phyloP scores from a whole-genome alignment of 2,113 vertebrate species.

The Rhea americana region DNA sequence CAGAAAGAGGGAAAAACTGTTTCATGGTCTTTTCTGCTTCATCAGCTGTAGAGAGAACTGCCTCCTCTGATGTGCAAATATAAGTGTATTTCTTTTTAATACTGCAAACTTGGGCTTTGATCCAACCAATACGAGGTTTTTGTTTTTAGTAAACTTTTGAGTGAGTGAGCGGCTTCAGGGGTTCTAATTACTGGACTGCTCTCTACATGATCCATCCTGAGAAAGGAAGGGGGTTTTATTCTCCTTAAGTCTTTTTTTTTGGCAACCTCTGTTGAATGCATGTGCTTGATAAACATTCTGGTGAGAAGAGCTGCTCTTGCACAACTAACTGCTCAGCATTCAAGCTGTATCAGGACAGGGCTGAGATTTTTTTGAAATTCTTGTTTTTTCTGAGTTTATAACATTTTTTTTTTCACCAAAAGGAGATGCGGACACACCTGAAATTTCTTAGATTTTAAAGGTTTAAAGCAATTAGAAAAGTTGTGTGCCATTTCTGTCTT shows the following conservation, averaged over 20 bases:
- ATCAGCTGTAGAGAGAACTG: not conserved
- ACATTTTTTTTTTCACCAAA: not conserved
- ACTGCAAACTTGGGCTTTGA: not conserved
- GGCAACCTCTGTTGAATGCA: not conserved
- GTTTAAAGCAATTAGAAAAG: not conserved
- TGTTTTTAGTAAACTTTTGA: not conserved
- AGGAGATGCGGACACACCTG: not conserved
- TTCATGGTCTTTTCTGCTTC: not conserved
- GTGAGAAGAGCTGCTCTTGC: not conserved
- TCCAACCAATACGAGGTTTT: not conserved
- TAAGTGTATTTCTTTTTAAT: not conserved
- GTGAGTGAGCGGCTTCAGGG: not conserved
- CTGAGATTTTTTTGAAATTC: not conserved
- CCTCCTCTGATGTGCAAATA: not conserved
- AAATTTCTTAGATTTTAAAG: not conserved
- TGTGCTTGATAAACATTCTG: not conserved
- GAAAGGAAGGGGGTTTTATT: not conserved
- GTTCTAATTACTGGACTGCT: not conserved
- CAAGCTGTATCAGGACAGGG: not conserved
- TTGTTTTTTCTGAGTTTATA: not conserved
- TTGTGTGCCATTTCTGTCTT: not conserved
- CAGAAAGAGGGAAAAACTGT: not conserved
- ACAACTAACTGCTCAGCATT: not conserved
- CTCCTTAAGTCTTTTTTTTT: not conserved
- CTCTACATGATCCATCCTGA: not conserved